These are phyloP conservation scores for Drosophila seguyi DNA, from an alignment of 1,140 invertebrate genomes.

Conservation along the genomic window DNA sequence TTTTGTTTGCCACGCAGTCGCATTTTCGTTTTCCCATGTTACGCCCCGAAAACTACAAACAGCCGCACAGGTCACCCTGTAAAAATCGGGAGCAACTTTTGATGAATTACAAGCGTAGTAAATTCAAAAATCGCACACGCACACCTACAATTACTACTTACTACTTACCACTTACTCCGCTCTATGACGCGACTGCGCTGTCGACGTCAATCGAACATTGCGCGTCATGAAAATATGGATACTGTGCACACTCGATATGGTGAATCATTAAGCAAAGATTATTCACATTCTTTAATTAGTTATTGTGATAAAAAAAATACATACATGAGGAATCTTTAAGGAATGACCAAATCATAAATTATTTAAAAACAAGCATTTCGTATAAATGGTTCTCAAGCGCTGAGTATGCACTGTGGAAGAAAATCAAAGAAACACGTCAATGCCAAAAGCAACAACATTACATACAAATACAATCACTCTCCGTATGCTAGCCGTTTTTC, in stretches of 20 bases:
- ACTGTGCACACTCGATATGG: not conserved
- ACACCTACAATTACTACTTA: conserved; percentile 3
- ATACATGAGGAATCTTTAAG: not conserved
- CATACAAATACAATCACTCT: conserved; percentile 28
- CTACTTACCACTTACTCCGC: conserved; percentile 57
- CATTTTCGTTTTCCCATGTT: conserved; percentile 61
- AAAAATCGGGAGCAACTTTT: conserved; percentile 32
- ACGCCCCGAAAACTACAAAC: conserved; percentile 52
- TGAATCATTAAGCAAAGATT: not conserved
- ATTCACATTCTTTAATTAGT: not conserved
- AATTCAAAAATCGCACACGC: conserved; percentile 41
- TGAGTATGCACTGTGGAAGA: not conserved
- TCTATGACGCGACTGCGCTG: conserved; percentile 59
- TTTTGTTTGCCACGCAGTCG: conserved; percentile 70
- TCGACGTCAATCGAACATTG: conserved; percentile 33
- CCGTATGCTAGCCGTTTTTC: conserved; percentile 46
- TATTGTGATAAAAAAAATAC: not conserved
- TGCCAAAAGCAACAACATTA: conserved; percentile 30
- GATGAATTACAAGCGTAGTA: conserved; percentile 78
- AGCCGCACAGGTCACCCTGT: conserved; percentile 57
- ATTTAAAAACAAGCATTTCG: no score
- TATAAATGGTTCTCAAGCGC: not conserved
- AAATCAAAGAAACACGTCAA: conserved; percentile 36
- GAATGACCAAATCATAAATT: no score
- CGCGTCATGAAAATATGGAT: conserved; percentile 39